These are phyloP conservation scores for Aquatica leii DNA, from an alignment of 2,888 invertebrate genomes.

Conservation along the genomic window DNA sequence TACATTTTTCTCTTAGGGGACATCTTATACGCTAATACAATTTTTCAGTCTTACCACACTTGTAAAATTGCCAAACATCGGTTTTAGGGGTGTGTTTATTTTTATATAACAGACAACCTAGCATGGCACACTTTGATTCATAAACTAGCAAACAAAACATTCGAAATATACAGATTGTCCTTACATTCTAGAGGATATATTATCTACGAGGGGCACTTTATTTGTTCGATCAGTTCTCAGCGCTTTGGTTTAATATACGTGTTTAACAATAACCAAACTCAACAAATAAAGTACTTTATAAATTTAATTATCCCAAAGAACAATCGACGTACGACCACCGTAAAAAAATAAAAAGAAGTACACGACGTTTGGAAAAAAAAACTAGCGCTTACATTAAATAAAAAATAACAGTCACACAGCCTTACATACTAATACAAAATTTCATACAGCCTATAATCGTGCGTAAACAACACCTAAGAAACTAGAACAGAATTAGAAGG, in stretches of 20 bases:
- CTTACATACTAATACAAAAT: constrained; percentile 55
- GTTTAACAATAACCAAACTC: constrained; percentile 16
- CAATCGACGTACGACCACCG: not conserved
- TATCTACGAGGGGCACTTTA: constrained; percentile 35
- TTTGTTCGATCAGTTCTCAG: constrained; percentile 36
- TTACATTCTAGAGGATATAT: constrained; percentile 29
- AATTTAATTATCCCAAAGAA: no score
- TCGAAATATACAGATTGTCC: constrained; percentile 43
- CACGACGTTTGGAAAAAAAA: not conserved
- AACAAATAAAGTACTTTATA: constrained; percentile 32
- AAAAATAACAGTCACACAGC: constrained; percentile 54
- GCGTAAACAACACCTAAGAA: constrained; percentile 49
- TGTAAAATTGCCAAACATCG: constrained; percentile 54
- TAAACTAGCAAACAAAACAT: constrained; percentile 52
- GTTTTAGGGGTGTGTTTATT: constrained; percentile 50
- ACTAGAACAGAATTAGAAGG: constrained; percentile 25
- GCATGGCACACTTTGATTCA: constrained; percentile 56
- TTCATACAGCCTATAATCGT: constrained; percentile 58
- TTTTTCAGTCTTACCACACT: constrained; percentile 47
- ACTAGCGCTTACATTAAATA: constrained; percentile 45
- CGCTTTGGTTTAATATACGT: constrained; percentile 27
- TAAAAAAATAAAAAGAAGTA: not conserved
- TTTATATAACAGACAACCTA: constrained; percentile 53
- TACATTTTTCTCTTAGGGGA: constrained; percentile 29
- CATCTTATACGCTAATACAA: constrained; percentile 37